Evolutionary conservation across 2,888 invertebrate genomes (phyloP), one percentile per base, ranked within the genome.

Genomic region (Leuctra nigra): DNA sequence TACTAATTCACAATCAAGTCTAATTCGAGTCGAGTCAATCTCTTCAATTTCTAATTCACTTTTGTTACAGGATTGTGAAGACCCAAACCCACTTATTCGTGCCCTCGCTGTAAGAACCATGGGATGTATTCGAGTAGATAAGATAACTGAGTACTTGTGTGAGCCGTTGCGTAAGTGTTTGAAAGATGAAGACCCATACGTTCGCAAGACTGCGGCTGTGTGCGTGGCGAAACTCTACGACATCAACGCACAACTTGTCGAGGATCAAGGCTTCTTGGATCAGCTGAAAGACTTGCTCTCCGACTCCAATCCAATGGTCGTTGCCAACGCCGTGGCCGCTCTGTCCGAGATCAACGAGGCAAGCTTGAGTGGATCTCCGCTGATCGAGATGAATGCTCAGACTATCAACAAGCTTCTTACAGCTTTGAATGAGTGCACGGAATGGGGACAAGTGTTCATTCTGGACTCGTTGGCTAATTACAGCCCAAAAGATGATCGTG

Each of bases 291-390:
- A 99, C 73, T 77, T 99, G 53, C 76, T 99, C 36, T 97, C 97
- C 48, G 99, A 99, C 74, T 98, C 98, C 1, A 99, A 99, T 75
- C 99, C 99, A 1, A 99, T 99, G 99, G 99, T 97, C 33, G 99
- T 99, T 1, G 99, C 99, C 1, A 99, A 99, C 74, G 98, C 98
- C 0, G 98, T 99, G 0, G 99, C 99, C 1, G 97, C 99, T 0
- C 79, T 99, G 11, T 94, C 96, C 0, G 99, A 99, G 75, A 99
- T 99, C 67, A 94, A 98, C 69, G 98, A 99, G 73, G 91, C 95
- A 1, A 95, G 94, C 66, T 89, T 92, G 11, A 93, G 91, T 55
- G 96, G 95, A n/a, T 87, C 87, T 61, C 92, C 95, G 2, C 76
- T 97, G 59, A 92, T 99, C 57, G 94, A 95, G 74, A 90, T 99